These are phyloP conservation scores for Bambusicola thoracicus DNA, from an alignment of 2,113 vertebrate species.

Conservation along the genomic window DNA sequence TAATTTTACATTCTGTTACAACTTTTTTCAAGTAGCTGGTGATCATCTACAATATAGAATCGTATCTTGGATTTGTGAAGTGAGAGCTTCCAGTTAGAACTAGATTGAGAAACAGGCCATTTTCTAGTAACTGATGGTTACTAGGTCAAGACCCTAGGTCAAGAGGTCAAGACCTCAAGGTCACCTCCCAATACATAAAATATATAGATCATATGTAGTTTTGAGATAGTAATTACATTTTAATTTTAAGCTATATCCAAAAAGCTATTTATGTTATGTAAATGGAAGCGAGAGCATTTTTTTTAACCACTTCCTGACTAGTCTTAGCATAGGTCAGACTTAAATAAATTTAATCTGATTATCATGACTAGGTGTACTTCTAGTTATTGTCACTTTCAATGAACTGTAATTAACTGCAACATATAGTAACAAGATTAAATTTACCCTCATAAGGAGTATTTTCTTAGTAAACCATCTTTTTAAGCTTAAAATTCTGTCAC, in stretches of 20 bases:
- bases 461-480: background rate
- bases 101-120: background rate
- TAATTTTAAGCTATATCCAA: slow-evolving; percentile 3
- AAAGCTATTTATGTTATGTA: background rate
- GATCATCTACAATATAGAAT: background rate
- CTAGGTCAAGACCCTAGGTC: too few species aligned
- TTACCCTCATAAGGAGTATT: background rate
- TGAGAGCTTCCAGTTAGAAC: background rate
- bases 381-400: background rate
- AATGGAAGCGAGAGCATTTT: slow-evolving; percentile 19
- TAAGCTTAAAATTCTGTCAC: background rate
- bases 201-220: background rate
- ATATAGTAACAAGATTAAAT: background rate
- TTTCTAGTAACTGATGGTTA: slow-evolving; percentile 18
- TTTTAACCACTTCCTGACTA: background rate
- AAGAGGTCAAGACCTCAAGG: background rate
- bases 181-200: background rate
- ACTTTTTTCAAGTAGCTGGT: background rate
- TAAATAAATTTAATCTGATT: slow-evolving; percentile 37
- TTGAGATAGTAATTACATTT: background rate
- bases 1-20: background rate
- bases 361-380: slow-evolving; percentile 8
- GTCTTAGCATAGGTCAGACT: background rate
- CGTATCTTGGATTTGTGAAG: background rate
- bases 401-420: slow-evolving; percentile 29